Conservation (phyloP, 2,113 vertebrate genomes). For the Festucalex cinctus region DNA sequence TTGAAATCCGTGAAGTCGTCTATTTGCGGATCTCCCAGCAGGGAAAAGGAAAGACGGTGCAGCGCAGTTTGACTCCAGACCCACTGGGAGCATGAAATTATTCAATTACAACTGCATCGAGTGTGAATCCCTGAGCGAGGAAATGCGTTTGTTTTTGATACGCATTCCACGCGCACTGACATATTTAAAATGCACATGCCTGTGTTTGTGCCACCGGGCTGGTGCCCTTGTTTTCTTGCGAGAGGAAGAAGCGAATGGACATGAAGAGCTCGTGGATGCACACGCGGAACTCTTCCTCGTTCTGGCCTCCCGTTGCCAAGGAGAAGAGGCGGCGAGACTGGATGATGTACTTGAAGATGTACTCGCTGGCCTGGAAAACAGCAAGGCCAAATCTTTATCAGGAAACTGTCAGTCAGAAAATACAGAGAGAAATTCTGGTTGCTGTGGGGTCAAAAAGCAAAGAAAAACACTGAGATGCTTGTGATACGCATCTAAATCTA, state of each 20-base stretch:
- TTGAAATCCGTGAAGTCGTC: slow-evolving; percentile 30
- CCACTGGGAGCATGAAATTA: slow-evolving; percentile 38
- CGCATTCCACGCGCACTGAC: slow-evolving; percentile 3
- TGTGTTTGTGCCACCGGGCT: slow-evolving; percentile 86
- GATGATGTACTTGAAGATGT: slow-evolving; percentile 98
- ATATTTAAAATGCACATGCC: slow-evolving; percentile 57
- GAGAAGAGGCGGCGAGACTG: slow-evolving; percentile 93
- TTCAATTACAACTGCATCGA: slow-evolving; percentile 43
- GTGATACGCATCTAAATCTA: too few relatives aligned
- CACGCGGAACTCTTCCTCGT: slow-evolving; percentile 94
- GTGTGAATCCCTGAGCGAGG: neutral
- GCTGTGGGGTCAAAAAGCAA: too few relatives aligned
- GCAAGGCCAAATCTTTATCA: neutral
- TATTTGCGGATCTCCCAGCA: slow-evolving; percentile 34
- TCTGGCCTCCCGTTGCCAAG: slow-evolving; percentile 92
- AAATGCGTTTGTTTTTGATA: neutral
- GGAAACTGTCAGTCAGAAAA: too few relatives aligned
- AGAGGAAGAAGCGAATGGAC: slow-evolving; percentile 98
- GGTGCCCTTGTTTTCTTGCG: slow-evolving; percentile 87
- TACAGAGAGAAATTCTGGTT: too few relatives aligned
- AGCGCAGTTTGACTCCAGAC: slow-evolving; percentile 31
- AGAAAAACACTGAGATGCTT: too few relatives aligned
- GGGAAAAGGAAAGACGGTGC: slow-evolving; percentile 28
- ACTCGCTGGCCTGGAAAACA: slow-evolving; percentile 76
- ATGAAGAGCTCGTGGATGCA: slow-evolving; percentile 94